Percentiles rank a stretch among this genome's conserved stretches.
phyloP scores from a whole-genome alignment of 2,888 invertebrate genomes.

The Aelia acuminata region DNA sequence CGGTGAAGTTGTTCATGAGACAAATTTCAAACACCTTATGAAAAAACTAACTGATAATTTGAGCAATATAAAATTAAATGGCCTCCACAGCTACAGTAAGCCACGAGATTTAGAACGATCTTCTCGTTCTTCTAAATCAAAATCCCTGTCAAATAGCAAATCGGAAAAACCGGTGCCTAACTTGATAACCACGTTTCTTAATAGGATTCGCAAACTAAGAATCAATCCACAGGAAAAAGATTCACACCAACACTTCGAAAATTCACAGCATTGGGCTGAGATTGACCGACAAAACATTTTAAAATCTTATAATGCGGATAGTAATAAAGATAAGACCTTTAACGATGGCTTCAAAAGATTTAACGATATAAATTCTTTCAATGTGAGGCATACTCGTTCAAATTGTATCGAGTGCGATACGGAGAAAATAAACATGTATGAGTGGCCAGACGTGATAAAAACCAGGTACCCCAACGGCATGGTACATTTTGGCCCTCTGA shows the following conservation, averaged over 20 bases:
- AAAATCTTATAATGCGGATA: not conserved
- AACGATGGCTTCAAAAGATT: not conserved
- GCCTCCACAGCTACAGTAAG: not conserved
- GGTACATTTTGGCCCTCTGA: conserved; percentile 42
- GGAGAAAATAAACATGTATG: no score
- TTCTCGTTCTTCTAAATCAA: not conserved
- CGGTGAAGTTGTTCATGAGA: not conserved
- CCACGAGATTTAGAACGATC: no score
- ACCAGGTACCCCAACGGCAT: conserved; percentile 52
- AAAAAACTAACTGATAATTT: not conserved
- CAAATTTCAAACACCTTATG: not conserved
- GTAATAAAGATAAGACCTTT: not conserved
- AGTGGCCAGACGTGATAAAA: conserved; percentile 49
- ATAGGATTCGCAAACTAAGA: not conserved
- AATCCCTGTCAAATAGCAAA: not conserved
- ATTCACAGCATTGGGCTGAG: not conserved
- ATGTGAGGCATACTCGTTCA: not conserved
- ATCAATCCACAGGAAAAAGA: not conserved
- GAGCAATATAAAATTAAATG: not conserved
- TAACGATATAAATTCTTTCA: not conserved
- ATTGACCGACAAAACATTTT: not conserved
- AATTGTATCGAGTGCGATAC: not conserved
- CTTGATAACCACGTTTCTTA: not conserved
- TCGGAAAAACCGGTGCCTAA: not conserved
- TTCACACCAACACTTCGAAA: not conserved